Evolutionary conservation across 2,113 vertebrate genomes (phyloP).

Genomic region (Aspiorhynchus laticeps): DNA sequence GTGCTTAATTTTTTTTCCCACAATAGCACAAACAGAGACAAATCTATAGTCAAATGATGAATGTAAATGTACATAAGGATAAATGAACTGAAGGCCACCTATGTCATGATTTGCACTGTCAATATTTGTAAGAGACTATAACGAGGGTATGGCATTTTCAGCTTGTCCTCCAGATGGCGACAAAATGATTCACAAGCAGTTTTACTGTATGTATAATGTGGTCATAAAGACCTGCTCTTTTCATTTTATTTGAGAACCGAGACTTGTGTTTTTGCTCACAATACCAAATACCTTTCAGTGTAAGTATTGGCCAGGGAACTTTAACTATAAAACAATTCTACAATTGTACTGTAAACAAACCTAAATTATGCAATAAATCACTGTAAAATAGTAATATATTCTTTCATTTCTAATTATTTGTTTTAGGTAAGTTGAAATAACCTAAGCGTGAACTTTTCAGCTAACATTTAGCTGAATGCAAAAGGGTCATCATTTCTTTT

Average conservation of each 20-base stretch:
- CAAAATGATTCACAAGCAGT: background rate
- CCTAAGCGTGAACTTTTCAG: background rate
- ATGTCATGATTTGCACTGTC: background rate
- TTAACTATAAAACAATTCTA: background rate
- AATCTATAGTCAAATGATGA: background rate
- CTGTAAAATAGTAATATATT: background rate
- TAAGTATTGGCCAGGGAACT: background rate
- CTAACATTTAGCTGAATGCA: background rate
- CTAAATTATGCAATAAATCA: background rate
- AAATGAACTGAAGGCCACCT: no score
- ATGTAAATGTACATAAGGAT: no score
- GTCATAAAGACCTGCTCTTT: background rate
- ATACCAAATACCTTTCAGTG: background rate
- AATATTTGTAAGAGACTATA: background rate
- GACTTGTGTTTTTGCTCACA: background rate
- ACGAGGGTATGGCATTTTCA: background rate
- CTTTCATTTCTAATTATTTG: background rate
- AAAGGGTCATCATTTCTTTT: no score
- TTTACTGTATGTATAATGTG: background rate
- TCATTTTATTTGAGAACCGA: background rate
- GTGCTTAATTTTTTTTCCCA: background rate
- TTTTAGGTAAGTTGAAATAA: background rate
- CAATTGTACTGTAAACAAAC: background rate
- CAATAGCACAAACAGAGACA: background rate
- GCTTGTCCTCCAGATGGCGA: slow-evolving; percentile 20